These are phyloP conservation scores for Eriosoma lanigerum DNA, from an alignment of 1,140 invertebrate genomes.

Conservation along the genomic window DNA sequence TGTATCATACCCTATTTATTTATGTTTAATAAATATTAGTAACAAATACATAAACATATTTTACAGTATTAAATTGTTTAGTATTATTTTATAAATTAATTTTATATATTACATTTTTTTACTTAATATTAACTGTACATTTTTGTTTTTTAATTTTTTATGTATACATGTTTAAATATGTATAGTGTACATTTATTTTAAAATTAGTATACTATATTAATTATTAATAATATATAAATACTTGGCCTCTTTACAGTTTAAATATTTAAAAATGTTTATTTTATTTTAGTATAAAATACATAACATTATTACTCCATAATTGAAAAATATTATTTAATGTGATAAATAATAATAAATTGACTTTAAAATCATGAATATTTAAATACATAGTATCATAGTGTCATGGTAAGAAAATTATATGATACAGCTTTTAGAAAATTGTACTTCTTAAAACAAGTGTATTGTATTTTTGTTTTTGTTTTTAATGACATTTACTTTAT, in stretches of 20 bases:
- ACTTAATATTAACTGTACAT: not conserved
- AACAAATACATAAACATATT: no score
- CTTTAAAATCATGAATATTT: no score
- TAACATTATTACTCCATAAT: no score
- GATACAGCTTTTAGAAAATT: constrained; percentile 10
- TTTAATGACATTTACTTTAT: constrained; percentile 6
- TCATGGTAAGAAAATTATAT: no score
- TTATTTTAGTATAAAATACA: no score
- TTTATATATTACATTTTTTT: constrained; percentile 5
- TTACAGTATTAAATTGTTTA: not conserved
- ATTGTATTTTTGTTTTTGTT: not conserved
- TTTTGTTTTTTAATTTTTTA: constrained; percentile 2
- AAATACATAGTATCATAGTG: no score
- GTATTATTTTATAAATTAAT: not conserved
- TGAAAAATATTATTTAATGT: not conserved
- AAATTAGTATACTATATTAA: not conserved
- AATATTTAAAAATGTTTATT: no score
- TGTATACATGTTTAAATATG: not conserved
- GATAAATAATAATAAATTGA: constrained; percentile 3
- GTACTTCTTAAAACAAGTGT: not conserved
- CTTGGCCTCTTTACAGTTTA: not conserved
- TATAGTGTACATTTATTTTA: constrained; percentile 9
- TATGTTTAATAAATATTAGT: no score
- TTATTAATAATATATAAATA: not conserved
- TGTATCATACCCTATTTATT: no score